Evolutionary conservation across 2,113 vertebrate species (phyloP).

Genomic region (Crocuta crocuta): DNA sequence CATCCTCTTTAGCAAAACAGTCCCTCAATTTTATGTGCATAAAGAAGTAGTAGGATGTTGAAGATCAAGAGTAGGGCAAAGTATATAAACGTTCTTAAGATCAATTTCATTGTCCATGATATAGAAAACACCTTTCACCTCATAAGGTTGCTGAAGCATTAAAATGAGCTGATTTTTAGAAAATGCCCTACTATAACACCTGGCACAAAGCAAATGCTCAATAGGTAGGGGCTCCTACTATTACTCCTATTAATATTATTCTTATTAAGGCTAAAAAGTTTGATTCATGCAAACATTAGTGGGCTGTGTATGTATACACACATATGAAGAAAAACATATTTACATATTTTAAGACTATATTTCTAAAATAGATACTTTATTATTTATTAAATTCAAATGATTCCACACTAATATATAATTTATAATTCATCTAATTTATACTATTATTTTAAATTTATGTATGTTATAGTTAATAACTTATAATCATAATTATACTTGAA

Average conservation of each 20-base stretch:
- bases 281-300: background rate
- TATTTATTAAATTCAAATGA: background rate
- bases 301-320: background rate
- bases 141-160: background rate
- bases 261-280: background rate
- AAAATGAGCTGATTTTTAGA: slow-evolving; percentile 22
- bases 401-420: background rate
- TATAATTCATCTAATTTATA: background rate
- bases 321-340: background rate
- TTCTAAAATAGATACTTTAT: background rate
- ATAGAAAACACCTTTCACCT: background rate
- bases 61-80: background rate
- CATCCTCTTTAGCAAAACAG: background rate
- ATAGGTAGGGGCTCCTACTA: background rate
- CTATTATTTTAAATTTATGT: background rate
- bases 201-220: background rate
- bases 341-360: background rate
- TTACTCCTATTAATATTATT: background rate
- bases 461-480: background rate
- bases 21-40: background rate
- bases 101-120: background rate
- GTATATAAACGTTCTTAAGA: background rate
- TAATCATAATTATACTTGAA: background rate
- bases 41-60: background rate
- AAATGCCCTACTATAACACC: background rate